Percentiles rank a stretch among this genome's conserved stretches.
phyloP scores from a whole-genome alignment of 2,113 vertebrate species.

The Pseudopipra pipra region DNA sequence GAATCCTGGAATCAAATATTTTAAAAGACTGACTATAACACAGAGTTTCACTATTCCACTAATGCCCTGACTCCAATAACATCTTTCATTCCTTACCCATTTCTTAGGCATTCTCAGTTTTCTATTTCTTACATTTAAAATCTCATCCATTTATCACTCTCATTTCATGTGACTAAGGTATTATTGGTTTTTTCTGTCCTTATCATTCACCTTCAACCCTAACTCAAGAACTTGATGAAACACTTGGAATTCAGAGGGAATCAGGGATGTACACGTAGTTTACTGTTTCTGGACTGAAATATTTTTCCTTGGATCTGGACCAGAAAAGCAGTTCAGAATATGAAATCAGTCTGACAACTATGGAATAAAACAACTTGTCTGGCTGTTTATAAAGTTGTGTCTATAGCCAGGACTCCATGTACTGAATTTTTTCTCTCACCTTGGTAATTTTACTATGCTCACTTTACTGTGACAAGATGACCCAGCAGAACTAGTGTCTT shows the following conservation, averaged over 20 bases:
- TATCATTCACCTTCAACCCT: not conserved
- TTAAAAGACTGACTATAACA: not conserved
- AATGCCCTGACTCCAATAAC: not conserved
- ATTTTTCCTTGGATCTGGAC: not conserved
- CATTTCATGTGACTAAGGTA: not conserved
- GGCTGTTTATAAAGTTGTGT: not conserved
- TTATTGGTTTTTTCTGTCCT: not conserved
- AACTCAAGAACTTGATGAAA: not conserved
- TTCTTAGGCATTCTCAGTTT: not conserved
- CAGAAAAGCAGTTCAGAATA: not conserved
- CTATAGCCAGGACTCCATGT: not conserved
- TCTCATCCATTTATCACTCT: not conserved
- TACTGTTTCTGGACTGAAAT: not conserved
- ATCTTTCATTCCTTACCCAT: not conserved
- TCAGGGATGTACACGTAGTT: not conserved
- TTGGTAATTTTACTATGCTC: not conserved
- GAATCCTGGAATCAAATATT: not conserved
- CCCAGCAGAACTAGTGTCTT: not conserved
- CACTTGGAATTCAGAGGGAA: not conserved
- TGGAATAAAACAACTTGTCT: not conserved
- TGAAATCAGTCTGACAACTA: not conserved
- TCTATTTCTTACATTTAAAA: not conserved
- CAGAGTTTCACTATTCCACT: not conserved
- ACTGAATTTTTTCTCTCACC: not conserved
- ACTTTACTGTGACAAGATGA: not conserved